phyloP scores from a whole-genome alignment of 2,113 vertebrate genomes.

The Tachysurus fulvidraco region DNA sequence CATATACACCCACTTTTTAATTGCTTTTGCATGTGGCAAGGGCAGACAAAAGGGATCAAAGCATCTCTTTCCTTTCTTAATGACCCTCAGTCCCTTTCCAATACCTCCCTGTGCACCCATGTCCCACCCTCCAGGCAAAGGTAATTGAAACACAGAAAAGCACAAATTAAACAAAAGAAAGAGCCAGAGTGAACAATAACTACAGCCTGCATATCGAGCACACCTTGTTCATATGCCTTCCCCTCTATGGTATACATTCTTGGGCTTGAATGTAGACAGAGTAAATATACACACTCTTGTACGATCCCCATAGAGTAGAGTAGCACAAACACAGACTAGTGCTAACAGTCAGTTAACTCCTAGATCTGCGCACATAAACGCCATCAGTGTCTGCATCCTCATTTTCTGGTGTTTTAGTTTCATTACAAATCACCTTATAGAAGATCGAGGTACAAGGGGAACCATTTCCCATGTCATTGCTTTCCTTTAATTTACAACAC shows the following conservation, averaged over 20 bases:
- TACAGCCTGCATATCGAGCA: background rate
- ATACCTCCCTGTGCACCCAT: background rate
- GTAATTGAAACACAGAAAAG: constrained; percentile 36
- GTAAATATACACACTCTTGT: background rate
- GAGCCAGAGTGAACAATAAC: constrained; percentile 27
- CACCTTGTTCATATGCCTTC: background rate
- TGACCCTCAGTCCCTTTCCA: background rate
- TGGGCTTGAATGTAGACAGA: background rate
- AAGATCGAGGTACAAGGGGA: background rate
- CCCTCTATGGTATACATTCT: background rate
- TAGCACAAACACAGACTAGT: background rate
- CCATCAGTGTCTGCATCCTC: background rate
- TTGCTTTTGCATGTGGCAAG: constrained; percentile 53
- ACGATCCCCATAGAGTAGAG: background rate
- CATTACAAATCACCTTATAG: background rate
- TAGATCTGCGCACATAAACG: background rate
- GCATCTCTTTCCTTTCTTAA: constrained; percentile 5
- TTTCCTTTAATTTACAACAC: background rate
- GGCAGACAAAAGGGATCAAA: constrained; percentile 57
- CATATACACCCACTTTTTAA: constrained; percentile 50
- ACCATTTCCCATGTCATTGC: background rate
- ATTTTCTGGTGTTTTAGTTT: background rate
- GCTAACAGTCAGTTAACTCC: background rate
- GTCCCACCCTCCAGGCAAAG: constrained; percentile 13
- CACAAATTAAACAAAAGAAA: constrained; percentile 23